Evolutionary conservation across 2,888 invertebrate species (phyloP).

Genomic region (Ecliptopera silaceata): DNA sequence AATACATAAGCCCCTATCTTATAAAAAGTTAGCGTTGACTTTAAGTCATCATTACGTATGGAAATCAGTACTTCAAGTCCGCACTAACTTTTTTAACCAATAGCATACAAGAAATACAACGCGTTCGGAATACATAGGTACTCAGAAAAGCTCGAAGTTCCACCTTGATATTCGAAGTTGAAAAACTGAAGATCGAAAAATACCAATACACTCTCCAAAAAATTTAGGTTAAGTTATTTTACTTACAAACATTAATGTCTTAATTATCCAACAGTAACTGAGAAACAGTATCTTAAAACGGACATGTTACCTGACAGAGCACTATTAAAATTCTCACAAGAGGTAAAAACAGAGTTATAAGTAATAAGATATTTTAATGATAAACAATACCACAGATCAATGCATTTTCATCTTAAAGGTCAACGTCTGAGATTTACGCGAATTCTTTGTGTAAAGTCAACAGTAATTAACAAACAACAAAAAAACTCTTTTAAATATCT

Average conservation of each 20-base stretch:
- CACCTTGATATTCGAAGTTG: no score
- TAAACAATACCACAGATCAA: conserved; percentile 33
- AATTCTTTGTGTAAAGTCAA: conserved; percentile 35
- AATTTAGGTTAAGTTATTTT: neutral
- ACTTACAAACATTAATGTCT: conserved; percentile 13
- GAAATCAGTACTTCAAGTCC: no score
- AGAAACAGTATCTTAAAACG: conserved; percentile 3
- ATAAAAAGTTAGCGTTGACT: no score
- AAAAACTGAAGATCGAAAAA: no score
- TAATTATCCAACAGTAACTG: conserved; percentile 5
- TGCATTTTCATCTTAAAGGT: conserved; percentile 11
- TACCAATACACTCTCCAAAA: no score
- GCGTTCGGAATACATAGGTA: no score
- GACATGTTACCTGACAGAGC: conserved; percentile 1
- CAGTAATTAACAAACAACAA: conserved; percentile 16
- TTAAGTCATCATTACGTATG: no score
- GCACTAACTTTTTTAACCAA: no score
- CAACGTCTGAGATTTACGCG: conserved; percentile 38
- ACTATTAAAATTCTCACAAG: conserved; percentile 16
- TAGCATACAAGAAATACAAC: no score
- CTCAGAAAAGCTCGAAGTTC: no score
- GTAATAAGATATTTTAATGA: conserved; percentile 1
- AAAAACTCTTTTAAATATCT: conserved; percentile 17
- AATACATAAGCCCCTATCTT: no score
- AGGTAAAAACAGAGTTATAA: conserved; percentile 8